These are phyloP conservation scores for Scaptomyza pallida DNA, from an alignment of 1,140 invertebrate species.

Conservation along the genomic window DNA sequence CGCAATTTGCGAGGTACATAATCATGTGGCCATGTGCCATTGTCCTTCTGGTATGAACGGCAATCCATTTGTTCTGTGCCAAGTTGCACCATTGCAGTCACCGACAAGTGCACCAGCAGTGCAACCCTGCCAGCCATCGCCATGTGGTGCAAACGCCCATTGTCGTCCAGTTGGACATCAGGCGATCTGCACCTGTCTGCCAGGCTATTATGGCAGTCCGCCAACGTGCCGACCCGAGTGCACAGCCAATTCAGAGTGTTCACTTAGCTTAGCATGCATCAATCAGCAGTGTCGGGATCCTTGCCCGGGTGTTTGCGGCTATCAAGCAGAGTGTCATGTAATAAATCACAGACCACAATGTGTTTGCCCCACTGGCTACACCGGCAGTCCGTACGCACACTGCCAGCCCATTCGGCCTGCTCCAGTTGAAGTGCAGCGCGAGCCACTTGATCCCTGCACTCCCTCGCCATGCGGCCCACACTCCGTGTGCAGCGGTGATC, in stretches of 20 bases:
- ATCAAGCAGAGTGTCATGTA: slow-evolving; percentile 91
- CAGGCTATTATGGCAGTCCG: slow-evolving; percentile 86
- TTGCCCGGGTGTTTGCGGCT: slow-evolving; percentile 85
- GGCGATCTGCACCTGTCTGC: slow-evolving; percentile 84
- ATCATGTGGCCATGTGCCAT: slow-evolving; percentile 85
- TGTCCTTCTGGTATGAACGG: slow-evolving; percentile 68
- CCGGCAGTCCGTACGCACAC: slow-evolving; percentile 88
- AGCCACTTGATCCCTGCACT: slow-evolving; percentile 88
- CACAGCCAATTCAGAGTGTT: slow-evolving; percentile 86
- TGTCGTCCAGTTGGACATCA: slow-evolving; percentile 84
- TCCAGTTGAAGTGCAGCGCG: slow-evolving; percentile 89
- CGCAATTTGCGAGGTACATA: slow-evolving; percentile 90
- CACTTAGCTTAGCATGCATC: slow-evolving; percentile 85
- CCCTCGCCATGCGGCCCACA: slow-evolving; percentile 91
- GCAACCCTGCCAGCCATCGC: slow-evolving; percentile 85
- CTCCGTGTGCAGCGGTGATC: slow-evolving; percentile 87
- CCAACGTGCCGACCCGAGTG: slow-evolving; percentile 87
- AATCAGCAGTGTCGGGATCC: slow-evolving; percentile 87
- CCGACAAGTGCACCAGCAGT: slow-evolving; percentile 79
- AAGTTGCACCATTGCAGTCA: slow-evolving; percentile 68
- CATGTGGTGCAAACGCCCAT: slow-evolving; percentile 86
- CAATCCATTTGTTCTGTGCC: slow-evolving; percentile 73
- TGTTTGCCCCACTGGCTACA: slow-evolving; percentile 88
- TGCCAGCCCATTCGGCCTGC: slow-evolving; percentile 88
- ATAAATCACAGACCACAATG: slow-evolving; percentile 93